Conservation (phyloP, 2,888 invertebrate genomes). For the Slavum lentiscoides region DNA sequence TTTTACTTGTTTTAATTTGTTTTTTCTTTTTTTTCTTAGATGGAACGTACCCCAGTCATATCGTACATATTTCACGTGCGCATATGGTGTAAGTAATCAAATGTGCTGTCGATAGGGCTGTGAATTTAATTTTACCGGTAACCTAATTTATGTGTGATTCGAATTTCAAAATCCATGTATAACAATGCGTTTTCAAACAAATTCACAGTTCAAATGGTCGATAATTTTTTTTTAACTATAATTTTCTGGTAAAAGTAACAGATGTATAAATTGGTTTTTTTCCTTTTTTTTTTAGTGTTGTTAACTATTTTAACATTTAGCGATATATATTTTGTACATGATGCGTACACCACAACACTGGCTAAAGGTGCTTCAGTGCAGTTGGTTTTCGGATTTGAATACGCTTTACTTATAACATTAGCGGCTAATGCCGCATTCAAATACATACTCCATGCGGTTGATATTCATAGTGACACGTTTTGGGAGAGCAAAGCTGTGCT, state of each 20-base stretch:
- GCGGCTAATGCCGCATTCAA: conserved; percentile 92
- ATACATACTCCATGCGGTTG: conserved; percentile 84
- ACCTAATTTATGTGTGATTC: too few species aligned
- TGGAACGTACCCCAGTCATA: conserved; percentile 98
- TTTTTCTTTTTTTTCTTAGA: conserved; percentile 65
- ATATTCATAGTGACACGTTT: conserved; percentile 88
- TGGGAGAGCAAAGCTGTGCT: conserved; percentile 99
- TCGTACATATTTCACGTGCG: conserved; percentile 92
- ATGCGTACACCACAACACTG: conserved; percentile 91
- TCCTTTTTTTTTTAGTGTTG: conserved; percentile 62
- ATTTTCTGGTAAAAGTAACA: too few species aligned
- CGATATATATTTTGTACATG: conserved; percentile 87
- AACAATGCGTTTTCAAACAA: too few species aligned
- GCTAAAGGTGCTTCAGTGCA: conserved; percentile 95
- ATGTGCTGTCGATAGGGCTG: not conserved
- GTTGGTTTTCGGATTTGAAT: conserved; percentile 98
- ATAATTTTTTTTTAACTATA: too few species aligned
- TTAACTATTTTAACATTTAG: conserved; percentile 78
- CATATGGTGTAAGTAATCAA: conserved; percentile 70
- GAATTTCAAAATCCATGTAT: too few species aligned
- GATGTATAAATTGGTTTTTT: too few species aligned
- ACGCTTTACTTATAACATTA: conserved; percentile 92
- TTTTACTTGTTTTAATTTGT: not conserved
- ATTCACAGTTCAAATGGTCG: too few species aligned
- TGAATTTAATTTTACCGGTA: too few species aligned